phyloP scores from a whole-genome alignment of 1,140 invertebrate species.

The Leptestheria dahalacensis region DNA sequence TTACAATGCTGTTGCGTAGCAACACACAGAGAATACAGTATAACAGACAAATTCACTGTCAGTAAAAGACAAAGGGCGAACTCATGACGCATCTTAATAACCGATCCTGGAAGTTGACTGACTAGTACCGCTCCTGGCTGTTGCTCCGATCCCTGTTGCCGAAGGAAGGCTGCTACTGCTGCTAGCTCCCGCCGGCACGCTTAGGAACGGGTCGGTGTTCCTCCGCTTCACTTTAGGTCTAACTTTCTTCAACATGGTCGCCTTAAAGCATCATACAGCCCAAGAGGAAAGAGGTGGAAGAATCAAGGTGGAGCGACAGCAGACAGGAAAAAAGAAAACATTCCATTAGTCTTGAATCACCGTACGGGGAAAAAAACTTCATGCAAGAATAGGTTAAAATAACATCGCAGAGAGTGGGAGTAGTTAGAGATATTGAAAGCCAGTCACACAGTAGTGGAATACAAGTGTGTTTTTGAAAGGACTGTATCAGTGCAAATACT shows the following conservation, averaged over 20 bases:
- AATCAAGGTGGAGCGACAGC: neutral
- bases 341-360: neutral
- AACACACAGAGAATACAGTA: neutral
- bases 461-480: neutral
- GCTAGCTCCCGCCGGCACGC: neutral
- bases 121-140: neutral
- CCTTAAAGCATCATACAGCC: neutral
- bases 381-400: neutral
- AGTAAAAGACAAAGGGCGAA: too few relatives aligned
- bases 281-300: neutral
- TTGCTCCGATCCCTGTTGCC: neutral
- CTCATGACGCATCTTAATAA: neutral
- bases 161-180: neutral
- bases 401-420: neutral
- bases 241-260: slow-evolving; percentile 12
- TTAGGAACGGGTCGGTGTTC: slow-evolving; percentile 9
- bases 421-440: neutral
- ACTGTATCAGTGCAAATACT: neutral
- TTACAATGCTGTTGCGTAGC: neutral
- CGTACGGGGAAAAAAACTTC: neutral
- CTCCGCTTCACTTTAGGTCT: slow-evolving; percentile 10
- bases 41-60: neutral
- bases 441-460: neutral
- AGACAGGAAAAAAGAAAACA: neutral
- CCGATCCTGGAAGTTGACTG: neutral